Evolutionary conservation across 2,888 invertebrate genomes (phyloP), one percentile per base, ranked within the genome.

Genomic region (Hypomecis punctinalis): DNA sequence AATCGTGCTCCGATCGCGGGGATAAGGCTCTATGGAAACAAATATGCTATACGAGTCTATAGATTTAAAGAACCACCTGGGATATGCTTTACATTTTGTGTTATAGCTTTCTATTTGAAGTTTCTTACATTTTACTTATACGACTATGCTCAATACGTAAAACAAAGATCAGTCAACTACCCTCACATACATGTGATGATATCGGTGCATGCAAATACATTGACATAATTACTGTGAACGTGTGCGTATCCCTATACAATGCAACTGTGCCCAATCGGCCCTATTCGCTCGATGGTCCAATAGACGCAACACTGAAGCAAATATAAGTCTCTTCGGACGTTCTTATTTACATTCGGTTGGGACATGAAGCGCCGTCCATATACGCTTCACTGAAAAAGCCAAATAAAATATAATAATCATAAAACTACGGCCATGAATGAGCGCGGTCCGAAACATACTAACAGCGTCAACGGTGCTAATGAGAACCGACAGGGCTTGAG

Each of bases 271-370:
- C 93, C 92, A 92, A 78, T 86, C 76, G 81, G 83, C 83, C 84
- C 87, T 83, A 81, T 79, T 82, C 78, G 85, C 78, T 81, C 77
- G 77, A 79, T 82, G 79, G 78, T 85, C 89, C 89, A 88, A 82
- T 84, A 52, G 39, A 91, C 91, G 91, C 86, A 92, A 93, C 93
- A 93, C 93, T 93, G 93, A 93, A 92, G 91, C 92, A 92, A 92
- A 88, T 87, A 84, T 85, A 82, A 80, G 71, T 80, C 76, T 79
- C 79, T 73, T 78, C 75, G 78, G 77, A 80, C 74, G 78, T 83
- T 79, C 78, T 79, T 90, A 90, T 90, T 81, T 91, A 91, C 91
- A 90, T 84, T 86, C 80, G 81, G 82, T 86, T 71, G 77, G 74
- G 66, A 77, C 70, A 84, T 87, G 87, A 88, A 88, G 83, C 90